Conservation (phyloP, 2,113 vertebrate genomes). For the Aptenodytes forsteri region DNA sequence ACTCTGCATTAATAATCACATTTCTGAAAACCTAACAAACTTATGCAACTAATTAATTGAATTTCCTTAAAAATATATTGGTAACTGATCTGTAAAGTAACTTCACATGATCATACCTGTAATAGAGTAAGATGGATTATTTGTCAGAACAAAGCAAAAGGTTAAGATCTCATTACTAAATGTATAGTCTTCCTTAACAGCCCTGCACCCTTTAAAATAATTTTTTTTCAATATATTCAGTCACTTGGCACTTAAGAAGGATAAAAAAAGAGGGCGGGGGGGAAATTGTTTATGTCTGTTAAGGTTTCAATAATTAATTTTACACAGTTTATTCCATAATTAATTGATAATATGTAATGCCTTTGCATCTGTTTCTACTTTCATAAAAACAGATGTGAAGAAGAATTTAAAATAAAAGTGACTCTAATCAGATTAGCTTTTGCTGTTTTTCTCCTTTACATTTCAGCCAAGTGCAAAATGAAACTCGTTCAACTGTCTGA, state of each 20-base stretch:
- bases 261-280: fast-evolving
- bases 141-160: neutral
- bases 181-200: neutral
- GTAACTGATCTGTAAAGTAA: neutral
- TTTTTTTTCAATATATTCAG: neutral
- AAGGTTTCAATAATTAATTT: neutral
- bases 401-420: conserved; percentile 6
- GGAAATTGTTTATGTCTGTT: neutral
- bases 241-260: neutral
- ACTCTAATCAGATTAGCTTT: neutral
- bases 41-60: neutral
- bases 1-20: neutral
- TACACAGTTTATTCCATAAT: neutral
- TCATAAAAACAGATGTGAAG: neutral
- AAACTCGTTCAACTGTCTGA: neutral
- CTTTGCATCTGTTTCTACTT: neutral
- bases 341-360: neutral
- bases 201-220: neutral
- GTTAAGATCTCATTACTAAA: neutral
- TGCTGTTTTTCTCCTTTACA: neutral
- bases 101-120: neutral
- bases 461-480: neutral
- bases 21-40: neutral
- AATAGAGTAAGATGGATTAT: neutral
- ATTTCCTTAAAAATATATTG: neutral